Evolutionary conservation across 2,113 vertebrate species (phyloP).

Genomic region (Murina feae): DNA sequence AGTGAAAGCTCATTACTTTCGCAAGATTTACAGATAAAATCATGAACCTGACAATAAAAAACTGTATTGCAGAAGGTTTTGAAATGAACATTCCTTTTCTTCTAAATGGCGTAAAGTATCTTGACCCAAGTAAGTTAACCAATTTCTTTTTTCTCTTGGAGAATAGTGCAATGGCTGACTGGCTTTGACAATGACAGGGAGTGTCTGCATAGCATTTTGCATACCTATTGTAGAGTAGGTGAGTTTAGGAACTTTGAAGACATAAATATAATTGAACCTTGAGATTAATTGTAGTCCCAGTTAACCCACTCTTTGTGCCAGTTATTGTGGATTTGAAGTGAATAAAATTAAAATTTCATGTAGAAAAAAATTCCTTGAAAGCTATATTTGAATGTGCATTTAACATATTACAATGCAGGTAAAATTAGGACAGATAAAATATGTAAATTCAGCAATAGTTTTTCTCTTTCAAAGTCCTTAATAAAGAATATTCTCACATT

Average conservation of each 20-base stretch:
- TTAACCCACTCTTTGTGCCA: not conserved
- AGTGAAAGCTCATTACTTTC: not conserved
- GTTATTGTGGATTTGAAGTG: not conserved
- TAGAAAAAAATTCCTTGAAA: not conserved
- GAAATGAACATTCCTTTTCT: not conserved
- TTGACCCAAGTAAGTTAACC: not conserved
- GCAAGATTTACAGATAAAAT: not conserved
- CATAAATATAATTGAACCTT: not conserved
- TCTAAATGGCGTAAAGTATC: not conserved
- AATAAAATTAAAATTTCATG: constrained; percentile 8
- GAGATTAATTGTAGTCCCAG: not conserved
- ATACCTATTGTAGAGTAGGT: not conserved
- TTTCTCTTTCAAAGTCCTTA: constrained; percentile 17
- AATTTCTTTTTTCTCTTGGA: not conserved
- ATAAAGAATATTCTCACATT: not conserved
- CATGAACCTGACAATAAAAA: not conserved
- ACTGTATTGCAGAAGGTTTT: not conserved
- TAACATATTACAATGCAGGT: not conserved
- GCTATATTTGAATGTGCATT: not conserved
- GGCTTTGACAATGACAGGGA: not conserved
- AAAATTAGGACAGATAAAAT: not conserved
- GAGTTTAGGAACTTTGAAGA: not conserved
- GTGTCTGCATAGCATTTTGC: not conserved
- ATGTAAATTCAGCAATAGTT: not conserved
- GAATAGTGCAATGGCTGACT: not conserved